Conservation (phyloP, 2,797 vertebrate genomes). For the Schizothorax lantsangensis region DNA sequence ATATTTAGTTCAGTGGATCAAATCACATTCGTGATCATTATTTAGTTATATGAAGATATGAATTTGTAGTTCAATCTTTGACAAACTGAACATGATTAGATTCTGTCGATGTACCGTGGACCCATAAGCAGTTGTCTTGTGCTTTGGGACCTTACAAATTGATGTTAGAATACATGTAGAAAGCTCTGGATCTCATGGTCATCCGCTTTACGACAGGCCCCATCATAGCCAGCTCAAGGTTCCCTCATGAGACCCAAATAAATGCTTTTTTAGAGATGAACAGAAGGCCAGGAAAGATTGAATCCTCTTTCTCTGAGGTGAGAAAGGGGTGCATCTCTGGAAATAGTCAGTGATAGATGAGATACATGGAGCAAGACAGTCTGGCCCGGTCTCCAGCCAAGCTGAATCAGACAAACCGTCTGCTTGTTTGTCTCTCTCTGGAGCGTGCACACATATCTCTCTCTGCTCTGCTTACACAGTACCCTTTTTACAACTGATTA, state of each 20-base stretch:
- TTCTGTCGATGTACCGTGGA: slow-evolving; percentile 1
- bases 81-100: slow-evolving; percentile 41
- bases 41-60: background rate
- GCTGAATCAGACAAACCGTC: slow-evolving; percentile 74
- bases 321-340: slow-evolving; percentile 69
- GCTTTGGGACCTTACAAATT: slow-evolving; percentile 70
- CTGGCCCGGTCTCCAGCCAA: slow-evolving; percentile 76
- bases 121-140: slow-evolving; percentile 53
- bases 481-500: slow-evolving; percentile 55
- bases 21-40: background rate
- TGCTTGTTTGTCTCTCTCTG: slow-evolving; percentile 57
- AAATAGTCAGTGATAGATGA: slow-evolving; percentile 83
- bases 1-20: background rate
- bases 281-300: slow-evolving; percentile 76
- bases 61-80: background rate
- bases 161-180: slow-evolving; percentile 70
- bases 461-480: slow-evolving; percentile 76
- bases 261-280: slow-evolving; percentile 76
- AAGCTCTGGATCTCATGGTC: slow-evolving; percentile 67
- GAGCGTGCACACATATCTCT: slow-evolving; percentile 63
- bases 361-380: slow-evolving; percentile 78
- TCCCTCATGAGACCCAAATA: slow-evolving; percentile 68
- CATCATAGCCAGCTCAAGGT: slow-evolving; percentile 74
- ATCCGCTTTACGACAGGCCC: slow-evolving; percentile 62
- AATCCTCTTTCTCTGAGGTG: slow-evolving; percentile 71